phyloP scores from a whole-genome alignment of 1,140 invertebrate species.

The Brachionus koreanus region DNA sequence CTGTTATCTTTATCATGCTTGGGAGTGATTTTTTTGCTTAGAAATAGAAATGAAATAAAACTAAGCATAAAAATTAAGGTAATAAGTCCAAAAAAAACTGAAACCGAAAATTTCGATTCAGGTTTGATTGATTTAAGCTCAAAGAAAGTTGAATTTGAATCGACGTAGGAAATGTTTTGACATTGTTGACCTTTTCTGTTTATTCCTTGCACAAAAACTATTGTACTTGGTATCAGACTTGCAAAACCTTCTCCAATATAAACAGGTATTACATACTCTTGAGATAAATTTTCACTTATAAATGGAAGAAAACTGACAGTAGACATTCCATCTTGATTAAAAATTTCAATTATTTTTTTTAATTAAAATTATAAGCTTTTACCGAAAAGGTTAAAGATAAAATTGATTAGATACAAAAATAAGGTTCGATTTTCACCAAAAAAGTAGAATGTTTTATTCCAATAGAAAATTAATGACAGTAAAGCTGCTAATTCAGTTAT shows the following conservation, averaged over 20 bases:
- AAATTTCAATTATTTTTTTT: not conserved
- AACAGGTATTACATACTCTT: constrained; percentile 67
- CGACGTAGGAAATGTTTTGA: not conserved
- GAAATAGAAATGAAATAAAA: constrained; percentile 19
- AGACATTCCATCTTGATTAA: constrained; percentile 22
- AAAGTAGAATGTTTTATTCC: constrained; percentile 13
- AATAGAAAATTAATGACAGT: not conserved
- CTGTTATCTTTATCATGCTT: not conserved
- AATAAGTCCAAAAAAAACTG: constrained; percentile 17
- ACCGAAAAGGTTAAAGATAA: constrained; percentile 10
- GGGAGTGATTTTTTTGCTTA: not conserved
- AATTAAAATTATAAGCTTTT: not conserved
- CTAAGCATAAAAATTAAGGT: not conserved
- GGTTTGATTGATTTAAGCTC: not conserved
- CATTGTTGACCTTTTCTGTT: not conserved
- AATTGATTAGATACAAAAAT: not conserved
- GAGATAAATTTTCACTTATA: constrained; percentile 61
- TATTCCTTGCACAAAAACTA: constrained; percentile 41
- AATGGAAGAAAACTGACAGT: constrained; percentile 22
- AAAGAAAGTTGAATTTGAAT: not conserved
- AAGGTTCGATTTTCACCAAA: not conserved
- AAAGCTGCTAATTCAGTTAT: not conserved
- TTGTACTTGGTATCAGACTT: constrained; percentile 12
- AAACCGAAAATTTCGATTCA: constrained; percentile 21
- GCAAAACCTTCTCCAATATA: constrained; percentile 63